phyloP scores from a whole-genome alignment of 2,113 vertebrate genomes.

The Alethe diademata region DNA sequence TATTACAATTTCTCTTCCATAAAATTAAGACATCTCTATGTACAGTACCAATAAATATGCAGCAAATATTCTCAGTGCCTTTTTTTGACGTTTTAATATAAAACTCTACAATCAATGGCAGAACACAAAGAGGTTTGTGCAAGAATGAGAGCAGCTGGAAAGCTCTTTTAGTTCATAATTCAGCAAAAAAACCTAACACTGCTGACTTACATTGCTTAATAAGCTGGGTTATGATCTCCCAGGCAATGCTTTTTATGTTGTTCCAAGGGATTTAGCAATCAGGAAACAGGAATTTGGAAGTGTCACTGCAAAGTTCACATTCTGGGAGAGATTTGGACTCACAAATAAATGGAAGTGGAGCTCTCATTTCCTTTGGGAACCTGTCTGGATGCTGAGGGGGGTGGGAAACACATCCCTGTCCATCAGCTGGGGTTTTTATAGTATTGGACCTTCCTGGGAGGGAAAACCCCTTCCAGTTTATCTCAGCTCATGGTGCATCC shows the following conservation, averaged over 20 bases:
- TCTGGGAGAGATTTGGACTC: background rate
- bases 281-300: background rate
- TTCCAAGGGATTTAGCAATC: background rate
- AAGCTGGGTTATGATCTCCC: background rate
- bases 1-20: background rate
- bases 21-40: background rate
- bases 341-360: background rate
- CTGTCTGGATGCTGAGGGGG: background rate
- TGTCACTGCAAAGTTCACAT: background rate
- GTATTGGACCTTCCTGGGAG: background rate
- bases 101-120: slow-evolving; percentile 9
- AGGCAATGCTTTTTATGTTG: background rate
- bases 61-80: slow-evolving; percentile 26
- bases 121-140: background rate
- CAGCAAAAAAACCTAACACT: background rate
- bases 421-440: accelerated
- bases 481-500: background rate
- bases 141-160: background rate
- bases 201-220: background rate
- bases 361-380: background rate
- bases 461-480: too few species aligned
- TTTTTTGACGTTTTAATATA: slow-evolving; percentile 35
- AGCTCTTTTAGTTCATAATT: background rate
- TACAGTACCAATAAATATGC: slow-evolving; percentile 53
- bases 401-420: background rate